phyloP scores from a whole-genome alignment of 2,113 vertebrate species.

The Cygnus buccinator region DNA sequence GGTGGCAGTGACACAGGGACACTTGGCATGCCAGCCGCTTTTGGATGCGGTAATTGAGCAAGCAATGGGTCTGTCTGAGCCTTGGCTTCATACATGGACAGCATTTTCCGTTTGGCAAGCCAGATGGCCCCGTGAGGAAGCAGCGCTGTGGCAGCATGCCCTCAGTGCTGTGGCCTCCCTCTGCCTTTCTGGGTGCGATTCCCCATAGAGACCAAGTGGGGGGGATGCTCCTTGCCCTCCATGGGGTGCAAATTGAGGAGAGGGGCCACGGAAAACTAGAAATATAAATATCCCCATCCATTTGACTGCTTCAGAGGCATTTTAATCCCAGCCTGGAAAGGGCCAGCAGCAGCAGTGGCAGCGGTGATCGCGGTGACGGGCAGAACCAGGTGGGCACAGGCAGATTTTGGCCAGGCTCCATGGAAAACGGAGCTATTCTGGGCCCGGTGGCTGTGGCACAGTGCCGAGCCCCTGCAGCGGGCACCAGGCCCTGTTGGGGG shows the following conservation, averaged over 20 bases:
- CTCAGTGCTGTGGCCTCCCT: neutral
- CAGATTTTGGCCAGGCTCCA: neutral
- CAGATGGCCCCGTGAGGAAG: neutral
- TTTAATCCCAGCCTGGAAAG: neutral
- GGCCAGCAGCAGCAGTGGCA: neutral
- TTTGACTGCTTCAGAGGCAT: neutral
- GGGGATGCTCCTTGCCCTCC: neutral
- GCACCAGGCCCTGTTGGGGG: neutral
- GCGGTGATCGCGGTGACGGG: conserved; percentile 17
- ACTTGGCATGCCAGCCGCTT: neutral
- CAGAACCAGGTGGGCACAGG: conserved; percentile 65
- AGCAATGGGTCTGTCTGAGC: neutral
- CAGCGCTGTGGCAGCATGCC: neutral
- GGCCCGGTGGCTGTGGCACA: neutral
- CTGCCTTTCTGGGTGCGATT: neutral
- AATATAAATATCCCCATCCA: neutral
- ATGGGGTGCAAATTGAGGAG: neutral
- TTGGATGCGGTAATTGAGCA: neutral
- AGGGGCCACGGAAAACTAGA: neutral
- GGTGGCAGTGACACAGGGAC: neutral
- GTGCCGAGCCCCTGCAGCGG: neutral
- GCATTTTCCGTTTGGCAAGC: neutral
- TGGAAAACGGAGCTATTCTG: conserved; percentile 19
- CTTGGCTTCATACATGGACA: neutral
- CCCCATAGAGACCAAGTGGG: neutral